Conservation (phyloP, 2,888 invertebrate genomes). For the Folsomia candida region DNA sequence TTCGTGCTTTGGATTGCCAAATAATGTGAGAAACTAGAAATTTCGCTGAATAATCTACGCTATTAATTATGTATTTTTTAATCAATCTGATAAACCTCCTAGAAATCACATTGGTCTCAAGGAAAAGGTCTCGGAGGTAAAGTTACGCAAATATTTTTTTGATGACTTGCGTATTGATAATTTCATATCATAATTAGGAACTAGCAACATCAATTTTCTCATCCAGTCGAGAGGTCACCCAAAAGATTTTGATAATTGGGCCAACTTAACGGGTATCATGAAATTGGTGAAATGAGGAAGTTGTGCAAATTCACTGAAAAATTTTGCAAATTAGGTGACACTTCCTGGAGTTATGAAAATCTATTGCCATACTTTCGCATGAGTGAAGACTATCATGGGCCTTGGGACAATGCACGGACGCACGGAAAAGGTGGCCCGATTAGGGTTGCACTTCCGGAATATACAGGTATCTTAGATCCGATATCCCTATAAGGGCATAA, state of each 20-base stretch:
- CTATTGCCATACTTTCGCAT: slow-evolving; percentile 29
- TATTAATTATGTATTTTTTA: slow-evolving; percentile 1
- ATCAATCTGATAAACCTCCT: slow-evolving; percentile 2
- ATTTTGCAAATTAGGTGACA: too few relatives aligned
- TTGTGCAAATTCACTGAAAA: background rate
- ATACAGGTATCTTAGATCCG: too few relatives aligned
- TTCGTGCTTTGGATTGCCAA: slow-evolving; percentile 25
- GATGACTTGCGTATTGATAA: too few relatives aligned
- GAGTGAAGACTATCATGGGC: slow-evolving; percentile 31
- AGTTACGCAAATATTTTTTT: background rate
- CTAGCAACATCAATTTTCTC: slow-evolving; percentile 41
- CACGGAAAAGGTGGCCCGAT: slow-evolving; percentile 39
- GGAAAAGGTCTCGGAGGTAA: slow-evolving; percentile 42
- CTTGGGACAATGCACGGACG: slow-evolving; percentile 33
- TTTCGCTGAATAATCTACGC: background rate
- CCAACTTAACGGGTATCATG: slow-evolving; percentile 28
- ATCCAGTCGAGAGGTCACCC: slow-evolving; percentile 43
- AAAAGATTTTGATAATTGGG: slow-evolving; percentile 44
- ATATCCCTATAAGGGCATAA: too few relatives aligned
- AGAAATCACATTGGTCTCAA: slow-evolving; percentile 46
- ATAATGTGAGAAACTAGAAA: slow-evolving; percentile 11
- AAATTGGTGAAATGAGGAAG: background rate
- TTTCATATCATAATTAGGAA: slow-evolving; percentile 20
- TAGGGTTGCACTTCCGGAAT: slow-evolving; percentile 35
- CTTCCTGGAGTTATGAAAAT: slow-evolving; percentile 29